Conservation (phyloP, 2,888 invertebrate genomes). For the Parnassius smintheus region DNA sequence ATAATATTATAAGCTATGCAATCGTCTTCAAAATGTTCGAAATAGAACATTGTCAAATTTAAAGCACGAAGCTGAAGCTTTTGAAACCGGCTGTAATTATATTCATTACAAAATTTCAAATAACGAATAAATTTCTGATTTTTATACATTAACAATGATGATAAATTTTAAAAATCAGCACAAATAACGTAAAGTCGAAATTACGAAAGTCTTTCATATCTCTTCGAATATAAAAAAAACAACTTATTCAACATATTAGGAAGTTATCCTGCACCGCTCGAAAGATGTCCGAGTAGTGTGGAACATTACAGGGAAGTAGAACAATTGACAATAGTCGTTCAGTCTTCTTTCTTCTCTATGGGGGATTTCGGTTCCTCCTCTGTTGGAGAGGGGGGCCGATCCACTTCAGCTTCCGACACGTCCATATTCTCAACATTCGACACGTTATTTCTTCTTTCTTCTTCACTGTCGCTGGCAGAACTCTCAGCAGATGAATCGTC, state of each 20-base stretch:
- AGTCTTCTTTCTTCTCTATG: conserved; percentile 73
- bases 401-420: conserved; percentile 50
- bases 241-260: neutral
- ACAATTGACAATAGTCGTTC: conserved; percentile 41
- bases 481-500: conserved; percentile 65
- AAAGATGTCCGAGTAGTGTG: conserved; percentile 17
- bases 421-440: conserved; percentile 30
- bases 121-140: conserved; percentile 4
- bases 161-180: conserved; percentile 4
- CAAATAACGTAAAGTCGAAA: neutral
- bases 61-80: neutral
- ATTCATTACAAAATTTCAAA: neutral
- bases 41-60: neutral
- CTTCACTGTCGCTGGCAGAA: conserved; percentile 64
- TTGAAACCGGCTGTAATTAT: neutral
- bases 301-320: conserved; percentile 19
- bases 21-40: too few relatives aligned
- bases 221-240: neutral
- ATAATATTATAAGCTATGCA: too few relatives aligned
- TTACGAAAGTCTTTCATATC: neutral
- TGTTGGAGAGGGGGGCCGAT: conserved; percentile 54
- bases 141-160: conserved; percentile 7
- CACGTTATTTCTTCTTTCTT: conserved; percentile 44
- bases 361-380: conserved; percentile 58
- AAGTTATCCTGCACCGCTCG: conserved; percentile 18